A percentile compares a stretch with the other conserved stretches of the same genome.
Conservation (phyloP, 2,797 vertebrate genomes). For the Sus cebifrons region DNA sequence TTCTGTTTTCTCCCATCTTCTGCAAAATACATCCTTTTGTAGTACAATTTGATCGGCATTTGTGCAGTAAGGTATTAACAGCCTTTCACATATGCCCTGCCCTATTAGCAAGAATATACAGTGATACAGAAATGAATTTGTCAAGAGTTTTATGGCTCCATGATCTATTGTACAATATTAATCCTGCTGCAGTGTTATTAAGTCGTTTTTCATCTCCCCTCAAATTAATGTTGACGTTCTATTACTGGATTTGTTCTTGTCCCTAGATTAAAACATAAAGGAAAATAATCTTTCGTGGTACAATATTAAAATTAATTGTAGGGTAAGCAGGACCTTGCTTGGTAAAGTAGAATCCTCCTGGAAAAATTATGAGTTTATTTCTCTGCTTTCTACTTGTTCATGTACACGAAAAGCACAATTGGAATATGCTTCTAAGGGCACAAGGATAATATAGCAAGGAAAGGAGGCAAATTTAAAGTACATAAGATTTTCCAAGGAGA, state of each 20-base stretch:
- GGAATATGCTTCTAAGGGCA: constrained; percentile 40
- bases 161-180: constrained; percentile 87
- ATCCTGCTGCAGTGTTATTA: constrained; percentile 88
- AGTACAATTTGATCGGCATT: constrained; percentile 69
- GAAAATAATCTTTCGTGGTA: constrained; percentile 81
- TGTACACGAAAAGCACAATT: constrained; percentile 50
- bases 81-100: constrained; percentile 75
- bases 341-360: constrained; percentile 81
- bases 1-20: background rate
- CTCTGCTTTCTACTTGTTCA: constrained; percentile 80
- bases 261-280: constrained; percentile 87
- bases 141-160: constrained; percentile 88
- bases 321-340: constrained; percentile 83
- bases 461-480: constrained; percentile 18
- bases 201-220: constrained; percentile 90
- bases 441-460: constrained; percentile 47
- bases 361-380: constrained; percentile 82
- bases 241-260: constrained; percentile 90
- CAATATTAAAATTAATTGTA: constrained; percentile 89
- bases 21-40: background rate
- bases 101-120: constrained; percentile 88
- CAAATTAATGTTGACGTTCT: constrained; percentile 89
- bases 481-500: constrained; percentile 20
- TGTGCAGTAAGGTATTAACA: constrained; percentile 86
- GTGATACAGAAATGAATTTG: constrained; percentile 88